These are phyloP conservation scores for Odontophorus gujanensis DNA, from an alignment of 2,113 vertebrate genomes.

Conservation along the genomic window DNA sequence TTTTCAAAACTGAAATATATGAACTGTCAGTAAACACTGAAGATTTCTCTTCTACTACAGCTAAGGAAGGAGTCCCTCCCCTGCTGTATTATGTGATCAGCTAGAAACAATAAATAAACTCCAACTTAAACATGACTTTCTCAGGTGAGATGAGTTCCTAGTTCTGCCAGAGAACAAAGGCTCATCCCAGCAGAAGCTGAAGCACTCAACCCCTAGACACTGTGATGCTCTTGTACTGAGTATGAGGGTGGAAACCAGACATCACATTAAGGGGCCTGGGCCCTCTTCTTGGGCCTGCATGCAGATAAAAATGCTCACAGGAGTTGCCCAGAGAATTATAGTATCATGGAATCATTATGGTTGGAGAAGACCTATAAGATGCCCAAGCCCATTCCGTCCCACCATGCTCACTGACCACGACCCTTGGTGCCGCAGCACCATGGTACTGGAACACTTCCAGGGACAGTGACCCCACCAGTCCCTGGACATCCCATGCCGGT, in stretches of 20 bases:
- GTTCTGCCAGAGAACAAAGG: neutral
- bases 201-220: neutral
- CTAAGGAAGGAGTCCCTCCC: neutral
- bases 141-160: neutral
- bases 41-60: neutral
- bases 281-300: neutral
- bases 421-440: no score
- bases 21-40: slow-evolving; percentile 65
- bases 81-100: neutral
- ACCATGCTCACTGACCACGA: no score
- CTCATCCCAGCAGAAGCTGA: neutral
- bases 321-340: neutral
- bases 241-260: neutral
- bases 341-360: no score
- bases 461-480: no score
- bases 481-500: no score
- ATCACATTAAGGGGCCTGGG: no score
- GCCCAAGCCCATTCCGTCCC: no score
- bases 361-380: no score
- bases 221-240: neutral
- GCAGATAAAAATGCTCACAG: neutral
- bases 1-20: slow-evolving; percentile 76
- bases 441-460: no score
- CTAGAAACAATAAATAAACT: neutral
- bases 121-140: neutral